These are phyloP conservation scores for Pomacea maculata DNA, from an alignment of 1,140 invertebrate species.

Conservation along the genomic window DNA sequence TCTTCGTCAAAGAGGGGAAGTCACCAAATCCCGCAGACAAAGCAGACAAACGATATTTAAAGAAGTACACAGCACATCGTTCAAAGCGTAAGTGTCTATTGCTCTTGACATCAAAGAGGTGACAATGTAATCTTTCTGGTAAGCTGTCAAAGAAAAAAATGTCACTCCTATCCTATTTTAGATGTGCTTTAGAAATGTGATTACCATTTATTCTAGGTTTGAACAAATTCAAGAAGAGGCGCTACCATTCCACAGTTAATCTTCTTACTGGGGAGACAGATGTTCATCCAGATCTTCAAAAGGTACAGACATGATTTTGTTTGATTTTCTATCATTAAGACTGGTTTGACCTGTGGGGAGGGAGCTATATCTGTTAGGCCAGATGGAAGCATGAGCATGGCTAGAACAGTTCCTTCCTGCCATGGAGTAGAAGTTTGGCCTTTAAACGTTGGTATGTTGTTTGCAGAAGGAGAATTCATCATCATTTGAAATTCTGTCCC, in stretches of 20 bases:
- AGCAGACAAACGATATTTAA: constrained; percentile 71
- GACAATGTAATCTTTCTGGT: background rate
- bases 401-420: too few relatives aligned
- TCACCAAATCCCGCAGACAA: constrained; percentile 80
- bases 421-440: too few relatives aligned
- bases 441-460: background rate
- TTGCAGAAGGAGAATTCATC: constrained; percentile 56
- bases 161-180: background rate
- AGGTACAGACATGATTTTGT: constrained; percentile 37
- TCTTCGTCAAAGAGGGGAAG: constrained; percentile 82
- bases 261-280: constrained; percentile 91
- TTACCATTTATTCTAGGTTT: constrained; percentile 66
- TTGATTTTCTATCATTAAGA: background rate
- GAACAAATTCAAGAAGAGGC: constrained; percentile 92
- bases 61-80: constrained; percentile 78
- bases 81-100: constrained; percentile 71
- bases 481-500: constrained; percentile 82
- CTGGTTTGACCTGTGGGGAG: background rate
- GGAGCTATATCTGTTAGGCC: background rate
- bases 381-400: too few relatives aligned
- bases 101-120: background rate
- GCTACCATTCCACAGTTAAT: constrained; percentile 90
- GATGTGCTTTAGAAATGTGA: background rate
- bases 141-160: background rate
- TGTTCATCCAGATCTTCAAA: constrained; percentile 62